Evolutionary conservation across 1,140 invertebrate species (phyloP), one percentile per base, ranked within the genome.

Genomic region (Eueides isabella): DNA sequence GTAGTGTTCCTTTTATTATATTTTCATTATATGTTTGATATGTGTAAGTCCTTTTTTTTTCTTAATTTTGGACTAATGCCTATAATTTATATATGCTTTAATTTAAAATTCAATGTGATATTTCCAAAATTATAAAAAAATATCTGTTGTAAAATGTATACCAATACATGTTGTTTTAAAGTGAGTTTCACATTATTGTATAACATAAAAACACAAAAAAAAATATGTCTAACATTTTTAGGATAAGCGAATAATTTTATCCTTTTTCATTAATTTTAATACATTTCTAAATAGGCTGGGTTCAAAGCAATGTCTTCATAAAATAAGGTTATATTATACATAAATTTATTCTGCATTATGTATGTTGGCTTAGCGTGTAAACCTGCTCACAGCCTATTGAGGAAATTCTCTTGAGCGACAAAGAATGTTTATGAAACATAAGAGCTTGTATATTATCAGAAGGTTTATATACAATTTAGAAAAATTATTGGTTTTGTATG

Each of bases 71-170:
- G 19, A 69, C 30, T 69, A 68, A 14, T 12, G 48, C 30, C 48
- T 68, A 61, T 48, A 67, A 48, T 16, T 31, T 61, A 5, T 69
- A 69, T 48, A 69, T 69, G 48, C 48, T 69, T 69, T 69, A 69
- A 48, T 69, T 69, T 69, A 69, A 63, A 63, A 69, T 48, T 61
- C 30, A 61, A 61, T 61, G 67, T 69, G 67, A 69, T 69, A 69
- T 61, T 19, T 69, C 67, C 67, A 69, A 61, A 69, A 61, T 69
- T 61, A 61, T 35, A 31, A 55, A 31, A 69, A 33, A 33, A 61
- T 61, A 28, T 67, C 65, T 67, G 65, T 69, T 69, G 48, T 69
- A 55, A 16, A 16, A 31, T 66, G 26, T 69, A 61, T 69, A 69
- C 67, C 44, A 69, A 69, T 61, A 48, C 26, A 55, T 23, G 23